A percentile compares a stretch with the other conserved stretches of the same genome.
Evolutionary conservation across 2,888 invertebrate species (phyloP).

Genomic region (Dermolepida albohirtum): DNA sequence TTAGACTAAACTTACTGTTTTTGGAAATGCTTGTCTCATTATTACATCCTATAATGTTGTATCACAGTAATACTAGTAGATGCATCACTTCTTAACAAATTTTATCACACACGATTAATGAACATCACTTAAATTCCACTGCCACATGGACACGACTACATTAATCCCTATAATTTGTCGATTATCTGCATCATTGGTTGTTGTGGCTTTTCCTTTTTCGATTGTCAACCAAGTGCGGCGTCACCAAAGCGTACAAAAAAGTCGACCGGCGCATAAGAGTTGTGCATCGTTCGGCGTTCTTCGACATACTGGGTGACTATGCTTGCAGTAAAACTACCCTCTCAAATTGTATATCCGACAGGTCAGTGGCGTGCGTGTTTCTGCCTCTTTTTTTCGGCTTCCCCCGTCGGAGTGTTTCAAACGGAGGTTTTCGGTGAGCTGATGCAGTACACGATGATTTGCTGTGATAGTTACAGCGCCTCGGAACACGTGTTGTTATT

Average conservation of each 20-base stretch:
- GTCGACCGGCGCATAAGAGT: slow-evolving; percentile 24
- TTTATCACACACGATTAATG: not conserved
- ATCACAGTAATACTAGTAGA: slow-evolving; percentile 14
- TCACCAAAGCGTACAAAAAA: slow-evolving; percentile 29
- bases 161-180: no score
- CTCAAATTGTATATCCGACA: slow-evolving; percentile 34
- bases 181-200: no score
- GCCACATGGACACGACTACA: not conserved
- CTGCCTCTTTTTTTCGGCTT: slow-evolving; percentile 5
- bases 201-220: no score
- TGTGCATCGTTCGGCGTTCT: slow-evolving; percentile 32
- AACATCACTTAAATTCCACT: not conserved
- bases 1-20: slow-evolving; percentile 30
- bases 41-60: slow-evolving; percentile 32
- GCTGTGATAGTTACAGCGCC: slow-evolving; percentile 29
- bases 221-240: slow-evolving; percentile 1
- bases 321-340: slow-evolving; percentile 32
- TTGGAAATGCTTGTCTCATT: slow-evolving; percentile 42
- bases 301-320: slow-evolving; percentile 33
- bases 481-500: slow-evolving; percentile 26
- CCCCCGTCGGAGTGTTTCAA: slow-evolving; percentile 3
- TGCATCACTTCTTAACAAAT: slow-evolving; percentile 14
- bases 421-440: slow-evolving; percentile 12
- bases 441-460: slow-evolving; percentile 29
- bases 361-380: slow-evolving; percentile 34